Percentiles rank a stretch among this genome's conserved stretches.
phyloP scores from a whole-genome alignment of 2,113 vertebrate species.

The Machaerirhynchus nigripectus region DNA sequence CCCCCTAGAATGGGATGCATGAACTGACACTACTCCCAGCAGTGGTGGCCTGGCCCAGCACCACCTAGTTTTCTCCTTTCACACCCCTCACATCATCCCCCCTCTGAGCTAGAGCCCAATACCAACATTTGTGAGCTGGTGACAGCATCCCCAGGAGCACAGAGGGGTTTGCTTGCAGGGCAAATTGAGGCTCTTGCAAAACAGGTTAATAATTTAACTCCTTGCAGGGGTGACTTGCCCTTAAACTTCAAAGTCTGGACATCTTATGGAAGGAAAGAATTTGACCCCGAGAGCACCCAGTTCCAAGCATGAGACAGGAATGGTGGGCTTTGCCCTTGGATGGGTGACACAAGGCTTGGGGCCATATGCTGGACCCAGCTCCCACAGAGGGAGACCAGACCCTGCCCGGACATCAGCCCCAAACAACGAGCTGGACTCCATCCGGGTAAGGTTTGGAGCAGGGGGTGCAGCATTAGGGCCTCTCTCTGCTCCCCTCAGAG shows the following conservation, averaged over 20 bases:
- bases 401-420: neutral
- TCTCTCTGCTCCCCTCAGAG: neutral
- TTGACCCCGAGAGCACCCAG: neutral
- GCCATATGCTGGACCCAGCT: rapidly evolving
- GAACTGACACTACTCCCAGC: neutral
- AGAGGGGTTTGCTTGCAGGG: neutral
- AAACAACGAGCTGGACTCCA: neutral
- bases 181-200: neutral
- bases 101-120: neutral
- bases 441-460: neutral
- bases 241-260: slow-evolving; percentile 19
- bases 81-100: neutral
- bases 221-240: neutral
- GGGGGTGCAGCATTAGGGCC: neutral
- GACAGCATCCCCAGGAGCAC: neutral
- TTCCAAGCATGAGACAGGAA: neutral
- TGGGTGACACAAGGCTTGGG: rapidly evolving
- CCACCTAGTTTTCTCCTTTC: neutral
- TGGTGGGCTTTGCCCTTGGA: neutral
- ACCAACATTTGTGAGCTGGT: neutral
- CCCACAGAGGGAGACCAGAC: neutral
- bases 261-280: neutral
- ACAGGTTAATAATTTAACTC: slow-evolving; percentile 47
- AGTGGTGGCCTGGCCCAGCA: neutral
- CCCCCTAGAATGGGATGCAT: rapidly evolving